Conservation (phyloP, 2,113 vertebrate genomes). For the Oenanthe oenanthe region DNA sequence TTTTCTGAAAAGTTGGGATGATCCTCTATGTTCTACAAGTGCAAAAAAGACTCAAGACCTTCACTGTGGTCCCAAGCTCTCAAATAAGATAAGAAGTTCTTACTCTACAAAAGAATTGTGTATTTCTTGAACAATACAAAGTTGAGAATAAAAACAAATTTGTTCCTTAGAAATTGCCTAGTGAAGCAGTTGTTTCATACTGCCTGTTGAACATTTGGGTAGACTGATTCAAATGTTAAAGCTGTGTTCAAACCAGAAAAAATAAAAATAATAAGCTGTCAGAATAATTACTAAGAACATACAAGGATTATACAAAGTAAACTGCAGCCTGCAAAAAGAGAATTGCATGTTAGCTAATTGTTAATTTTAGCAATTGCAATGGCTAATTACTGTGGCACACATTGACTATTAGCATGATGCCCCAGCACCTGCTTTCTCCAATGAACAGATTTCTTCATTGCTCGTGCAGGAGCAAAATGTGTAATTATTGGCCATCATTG, state of each 20-base stretch:
- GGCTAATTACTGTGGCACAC: slow-evolving; percentile 97
- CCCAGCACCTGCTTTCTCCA: slow-evolving; percentile 98
- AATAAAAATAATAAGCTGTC: slow-evolving; percentile 91
- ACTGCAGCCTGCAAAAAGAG: slow-evolving; percentile 89
- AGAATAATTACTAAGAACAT: slow-evolving; percentile 89
- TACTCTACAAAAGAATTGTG: slow-evolving; percentile 47
- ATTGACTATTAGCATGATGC: slow-evolving; percentile 99
- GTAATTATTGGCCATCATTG: slow-evolving; percentile 99
- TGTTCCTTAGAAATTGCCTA: slow-evolving; percentile 74
- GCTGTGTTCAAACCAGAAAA: slow-evolving; percentile 84
- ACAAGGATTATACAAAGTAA: slow-evolving; percentile 94
- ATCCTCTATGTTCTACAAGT: background rate
- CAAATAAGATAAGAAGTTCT: slow-evolving; percentile 44
- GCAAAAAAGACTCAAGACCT: background rate
- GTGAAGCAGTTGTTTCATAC: slow-evolving; percentile 79
- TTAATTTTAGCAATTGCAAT: slow-evolving; percentile 98
- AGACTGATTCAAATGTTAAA: slow-evolving; percentile 81
- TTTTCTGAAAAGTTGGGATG: background rate
- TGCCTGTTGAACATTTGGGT: slow-evolving; percentile 85
- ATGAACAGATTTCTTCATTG: slow-evolving; percentile 87
- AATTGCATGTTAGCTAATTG: slow-evolving; percentile 99
- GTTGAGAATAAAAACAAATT: slow-evolving; percentile 78
- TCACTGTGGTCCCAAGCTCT: background rate
- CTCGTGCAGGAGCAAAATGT: slow-evolving; percentile 98
- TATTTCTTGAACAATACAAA: slow-evolving; percentile 69